phyloP scores from a whole-genome alignment of 2,888 invertebrate species.

The Pteria penguin region DNA sequence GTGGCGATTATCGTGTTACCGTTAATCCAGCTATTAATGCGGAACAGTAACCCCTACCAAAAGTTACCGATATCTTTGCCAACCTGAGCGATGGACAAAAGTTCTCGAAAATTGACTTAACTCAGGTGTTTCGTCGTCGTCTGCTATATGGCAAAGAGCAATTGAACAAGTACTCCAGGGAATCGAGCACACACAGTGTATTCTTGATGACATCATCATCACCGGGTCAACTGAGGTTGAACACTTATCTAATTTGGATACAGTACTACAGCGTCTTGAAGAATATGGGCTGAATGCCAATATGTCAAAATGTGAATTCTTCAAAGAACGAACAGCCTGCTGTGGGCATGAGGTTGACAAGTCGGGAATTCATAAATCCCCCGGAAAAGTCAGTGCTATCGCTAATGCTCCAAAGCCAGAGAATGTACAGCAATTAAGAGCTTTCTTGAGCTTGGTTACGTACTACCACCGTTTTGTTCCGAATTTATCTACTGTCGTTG shows the following conservation, averaged over 20 bases:
- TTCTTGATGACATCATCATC: no score
- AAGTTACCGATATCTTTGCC: constrained; percentile 35
- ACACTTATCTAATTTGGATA: no score
- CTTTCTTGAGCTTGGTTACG: constrained; percentile 65
- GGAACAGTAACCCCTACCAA: no score
- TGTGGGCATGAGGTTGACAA: no score
- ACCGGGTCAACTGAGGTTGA: no score
- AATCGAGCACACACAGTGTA: constrained; percentile 13
- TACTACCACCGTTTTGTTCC: constrained; percentile 69
- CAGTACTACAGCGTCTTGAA: no score
- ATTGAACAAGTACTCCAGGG: constrained; percentile 41
- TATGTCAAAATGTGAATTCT: constrained; percentile 25
- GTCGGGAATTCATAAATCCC: constrained; percentile 28
- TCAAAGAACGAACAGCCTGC: constrained; percentile 28
- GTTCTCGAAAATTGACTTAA: constrained; percentile 55
- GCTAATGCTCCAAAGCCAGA: no score
- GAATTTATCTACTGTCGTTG: no score
- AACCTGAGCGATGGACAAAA: constrained; percentile 25
- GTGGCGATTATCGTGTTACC: no score
- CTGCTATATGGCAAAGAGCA: no score
- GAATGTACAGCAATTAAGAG: constrained; percentile 59
- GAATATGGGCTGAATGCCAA: constrained; percentile 19
- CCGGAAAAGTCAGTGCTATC: constrained; percentile 59
- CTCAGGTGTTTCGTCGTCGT: constrained; percentile 56
- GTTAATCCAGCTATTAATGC: no score